A percentile compares a stretch with the other conserved stretches of the same genome.
phyloP scores from a whole-genome alignment of 2,888 invertebrate species.

The Alitta virens region DNA sequence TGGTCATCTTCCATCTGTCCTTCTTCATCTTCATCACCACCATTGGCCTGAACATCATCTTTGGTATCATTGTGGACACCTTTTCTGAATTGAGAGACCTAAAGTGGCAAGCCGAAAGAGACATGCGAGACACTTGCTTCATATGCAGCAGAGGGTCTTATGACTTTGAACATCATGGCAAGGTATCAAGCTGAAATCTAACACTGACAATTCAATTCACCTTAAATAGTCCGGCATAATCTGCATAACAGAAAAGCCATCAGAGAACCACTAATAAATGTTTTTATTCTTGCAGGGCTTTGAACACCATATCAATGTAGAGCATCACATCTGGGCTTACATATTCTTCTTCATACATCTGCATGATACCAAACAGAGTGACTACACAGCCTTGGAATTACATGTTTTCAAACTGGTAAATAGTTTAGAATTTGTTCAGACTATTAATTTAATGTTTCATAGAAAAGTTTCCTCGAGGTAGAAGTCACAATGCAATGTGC shows the following conservation, averaged over 20 bases:
- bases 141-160: conserved; percentile 56
- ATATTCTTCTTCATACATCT: conserved; percentile 59
- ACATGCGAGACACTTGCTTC: conserved; percentile 57
- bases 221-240: too few relatives aligned
- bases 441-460: not conserved
- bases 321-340: conserved; percentile 58
- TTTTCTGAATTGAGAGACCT: conserved; percentile 57
- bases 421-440: too few relatives aligned
- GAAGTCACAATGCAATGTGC: not conserved
- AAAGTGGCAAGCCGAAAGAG: conserved; percentile 58
- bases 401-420: conserved; percentile 53
- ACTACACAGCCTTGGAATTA: conserved; percentile 56
- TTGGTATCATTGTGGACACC: conserved; percentile 59
- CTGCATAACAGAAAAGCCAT: too few relatives aligned
- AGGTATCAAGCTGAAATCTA: conserved; percentile 40
- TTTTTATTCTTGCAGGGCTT: conserved; percentile 45
- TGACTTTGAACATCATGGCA: conserved; percentile 58
- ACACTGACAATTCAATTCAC: too few relatives aligned
- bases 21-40: conserved; percentile 59
- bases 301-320: conserved; percentile 54
- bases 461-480: not conserved
- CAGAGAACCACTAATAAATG: too few relatives aligned
- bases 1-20: conserved; percentile 48
- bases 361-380: conserved; percentile 56
- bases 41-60: conserved; percentile 58